Conservation (phyloP, 2,888 invertebrate genomes). For the Lochmaea crataegi region DNA sequence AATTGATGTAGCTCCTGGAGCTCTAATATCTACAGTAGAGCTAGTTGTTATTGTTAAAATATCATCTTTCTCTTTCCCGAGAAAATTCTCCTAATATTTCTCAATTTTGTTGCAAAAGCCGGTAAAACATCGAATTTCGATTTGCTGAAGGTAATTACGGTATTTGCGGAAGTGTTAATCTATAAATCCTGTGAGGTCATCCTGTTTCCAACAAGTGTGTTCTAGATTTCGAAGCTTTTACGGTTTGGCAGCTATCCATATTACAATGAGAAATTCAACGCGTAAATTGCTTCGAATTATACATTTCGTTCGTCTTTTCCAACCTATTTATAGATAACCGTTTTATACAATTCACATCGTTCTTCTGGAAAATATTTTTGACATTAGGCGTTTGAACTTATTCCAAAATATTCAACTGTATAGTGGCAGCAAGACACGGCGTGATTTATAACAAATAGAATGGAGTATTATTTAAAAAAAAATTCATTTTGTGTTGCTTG, state of each 20-base stretch:
- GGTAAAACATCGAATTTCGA: slow-evolving; percentile 24
- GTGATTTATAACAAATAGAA: too few species aligned
- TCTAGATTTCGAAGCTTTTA: slow-evolving; percentile 24
- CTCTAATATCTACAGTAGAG: too few species aligned
- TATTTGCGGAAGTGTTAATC: slow-evolving; percentile 37
- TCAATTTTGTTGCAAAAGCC: background rate
- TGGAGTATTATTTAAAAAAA: too few species aligned
- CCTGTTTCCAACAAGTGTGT: slow-evolving; percentile 39
- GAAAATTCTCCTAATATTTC: background rate
- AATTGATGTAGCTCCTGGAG: too few species aligned
- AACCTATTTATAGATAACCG: background rate
- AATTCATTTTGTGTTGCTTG: too few species aligned
- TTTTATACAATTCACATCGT: background rate
- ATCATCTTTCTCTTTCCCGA: background rate
- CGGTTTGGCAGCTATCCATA: slow-evolving; percentile 38
- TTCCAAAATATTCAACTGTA: too few species aligned
- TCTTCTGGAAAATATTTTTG: too few species aligned
- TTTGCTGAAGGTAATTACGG: slow-evolving; percentile 36
- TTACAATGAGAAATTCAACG: slow-evolving; percentile 20
- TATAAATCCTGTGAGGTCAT: slow-evolving; percentile 37
- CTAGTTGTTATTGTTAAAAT: too few species aligned
- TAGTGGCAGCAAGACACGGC: too few species aligned
- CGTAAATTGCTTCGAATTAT: background rate
- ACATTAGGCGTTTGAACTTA: too few species aligned
- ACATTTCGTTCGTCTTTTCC: background rate